A percentile compares a stretch with the other conserved stretches of the same genome.
These are phyloP conservation scores for Oreotrochilus melanogaster DNA, from an alignment of 2,113 vertebrate genomes.

Conservation along the genomic window DNA sequence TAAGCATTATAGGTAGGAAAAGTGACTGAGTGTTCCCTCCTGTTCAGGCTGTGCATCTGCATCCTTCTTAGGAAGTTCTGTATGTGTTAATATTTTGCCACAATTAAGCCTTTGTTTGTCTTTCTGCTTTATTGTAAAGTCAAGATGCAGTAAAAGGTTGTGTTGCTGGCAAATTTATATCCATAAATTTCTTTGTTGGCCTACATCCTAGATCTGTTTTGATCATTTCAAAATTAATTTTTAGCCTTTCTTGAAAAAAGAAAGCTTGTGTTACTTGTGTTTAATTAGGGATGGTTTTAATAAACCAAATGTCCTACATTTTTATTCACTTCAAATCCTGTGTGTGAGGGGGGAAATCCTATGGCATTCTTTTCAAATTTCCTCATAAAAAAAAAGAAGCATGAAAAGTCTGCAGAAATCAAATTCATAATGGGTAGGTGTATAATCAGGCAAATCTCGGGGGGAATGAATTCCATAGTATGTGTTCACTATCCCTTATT, in stretches of 20 bases:
- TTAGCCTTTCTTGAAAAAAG: neutral
- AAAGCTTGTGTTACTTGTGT: neutral
- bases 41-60: neutral
- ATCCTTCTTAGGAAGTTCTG: neutral
- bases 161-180: neutral
- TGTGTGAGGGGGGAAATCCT: neutral
- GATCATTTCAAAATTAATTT: neutral
- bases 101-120: neutral
- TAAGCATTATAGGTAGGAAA: neutral
- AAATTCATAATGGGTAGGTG: neutral
- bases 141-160: neutral
- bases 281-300: neutral
- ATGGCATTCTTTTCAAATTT: neutral
- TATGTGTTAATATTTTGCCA: neutral
- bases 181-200: neutral
- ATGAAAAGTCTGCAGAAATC: neutral
- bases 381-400: neutral
- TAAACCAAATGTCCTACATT: neutral
- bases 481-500: neutral
- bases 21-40: neutral
- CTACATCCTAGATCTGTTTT: neutral
- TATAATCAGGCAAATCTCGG: neutral
- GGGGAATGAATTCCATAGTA: neutral
- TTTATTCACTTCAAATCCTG: neutral
- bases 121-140: neutral